Base-by-base conservation (phyloP, 2,797 vertebrate genomes). In the Danionella dracula region DNA sequence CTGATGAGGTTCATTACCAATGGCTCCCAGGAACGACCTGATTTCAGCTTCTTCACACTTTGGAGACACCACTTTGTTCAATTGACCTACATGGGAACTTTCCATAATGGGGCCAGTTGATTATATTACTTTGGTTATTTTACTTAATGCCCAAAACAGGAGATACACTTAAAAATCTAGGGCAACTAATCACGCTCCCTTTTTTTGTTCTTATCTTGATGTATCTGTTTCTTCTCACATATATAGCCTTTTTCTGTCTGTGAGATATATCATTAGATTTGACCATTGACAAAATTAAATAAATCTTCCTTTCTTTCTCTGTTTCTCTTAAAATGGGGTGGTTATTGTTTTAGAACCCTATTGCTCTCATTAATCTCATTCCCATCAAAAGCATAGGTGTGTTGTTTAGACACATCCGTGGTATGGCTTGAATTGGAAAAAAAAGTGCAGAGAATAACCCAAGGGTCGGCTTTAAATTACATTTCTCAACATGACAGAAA, bases 391-490 rank as follows among this genome's bases (percentile, higher is more conserved):
- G 59, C 72, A 75, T 75, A 56, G 64, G 75, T 78, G 50, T 73
- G 77, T 80, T 71, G 74, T 58, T 74, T 71, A 81, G 81, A 78
- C 82, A 83, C 86, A 88, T 84, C 87, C 87, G 84, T 82, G 74
- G 77, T 78, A 74, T 76, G 34, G 72, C 46, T 45, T 53, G 7
- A 60, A 31, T 53, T n/a, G 37, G 45, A 7, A 34, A 63, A n/a
- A 20, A 48, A 19, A 51, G 70, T 69, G 51, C 46, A 27, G 19
- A 78, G 75, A 79, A 70, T 70, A 81, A 84, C 88, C 89, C 70
- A 73, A 53, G 84, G 89, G 87, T 84, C 83, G 86, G 83, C 86
- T 84, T 85, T 83, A 87, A 88, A 88, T 88, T 83, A 84, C 78
- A 84, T 86, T 85, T 84, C 82, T 85, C 84, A 78, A 86, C 82